Evolutionary conservation across 64 coral and sea anemone species (phyloP).

Genomic region (Anthopleura sola): DNA sequence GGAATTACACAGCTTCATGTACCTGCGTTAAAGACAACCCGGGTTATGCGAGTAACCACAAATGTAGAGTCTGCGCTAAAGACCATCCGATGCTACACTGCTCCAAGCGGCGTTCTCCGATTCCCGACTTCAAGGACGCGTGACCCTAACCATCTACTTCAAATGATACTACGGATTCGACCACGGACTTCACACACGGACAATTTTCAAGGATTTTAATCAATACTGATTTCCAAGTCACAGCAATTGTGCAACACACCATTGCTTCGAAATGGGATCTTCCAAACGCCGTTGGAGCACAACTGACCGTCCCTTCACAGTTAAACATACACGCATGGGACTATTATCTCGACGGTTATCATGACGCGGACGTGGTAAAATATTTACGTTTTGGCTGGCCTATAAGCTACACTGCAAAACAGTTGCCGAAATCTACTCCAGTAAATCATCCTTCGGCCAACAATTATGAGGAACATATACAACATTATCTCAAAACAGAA

Average conservation of each 20-base stretch:
- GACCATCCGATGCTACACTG: constrained; percentile 16
- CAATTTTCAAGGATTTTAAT: no score
- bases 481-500: constrained; percentile 6
- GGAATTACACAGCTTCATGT: no score
- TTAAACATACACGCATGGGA: constrained; percentile 4
- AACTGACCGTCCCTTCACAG: background rate
- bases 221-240: no score
- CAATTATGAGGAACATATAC: constrained; percentile 4
- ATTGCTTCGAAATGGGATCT: background rate
- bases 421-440: background rate
- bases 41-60: background rate
- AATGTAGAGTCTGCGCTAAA: background rate
- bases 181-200: no score
- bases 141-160: no score
- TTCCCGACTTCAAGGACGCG: background rate
- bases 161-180: no score
- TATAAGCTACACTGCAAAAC: background rate
- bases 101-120: background rate
- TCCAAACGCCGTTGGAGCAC: constrained; percentile 6
- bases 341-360: constrained; percentile 6
- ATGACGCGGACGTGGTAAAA: background rate
- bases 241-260: background rate
- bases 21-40: no score
- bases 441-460: constrained; percentile 26
- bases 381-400: constrained; percentile 26